Conservation (phyloP, 2,888 invertebrate genomes). For the Cantharis rufa region DNA sequence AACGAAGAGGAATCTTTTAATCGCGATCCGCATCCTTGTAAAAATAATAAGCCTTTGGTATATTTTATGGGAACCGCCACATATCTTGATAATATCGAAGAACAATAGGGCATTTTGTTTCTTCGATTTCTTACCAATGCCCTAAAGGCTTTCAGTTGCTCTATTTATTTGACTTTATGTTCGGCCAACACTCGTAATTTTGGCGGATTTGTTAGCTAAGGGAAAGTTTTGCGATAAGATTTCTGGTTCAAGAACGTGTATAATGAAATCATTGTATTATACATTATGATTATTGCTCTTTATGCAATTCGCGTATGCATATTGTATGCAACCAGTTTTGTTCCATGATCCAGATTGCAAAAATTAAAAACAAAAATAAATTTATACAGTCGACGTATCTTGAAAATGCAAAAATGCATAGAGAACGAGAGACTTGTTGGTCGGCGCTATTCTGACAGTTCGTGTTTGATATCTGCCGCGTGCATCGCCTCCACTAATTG, state of each 20-base stretch:
- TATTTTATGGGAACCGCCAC: slow-evolving; percentile 44
- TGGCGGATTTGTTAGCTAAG: slow-evolving; percentile 43
- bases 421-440: slow-evolving; percentile 29
- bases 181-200: slow-evolving; percentile 42
- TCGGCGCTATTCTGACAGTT: slow-evolving; percentile 46
- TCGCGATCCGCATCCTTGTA: slow-evolving; percentile 44
- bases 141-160: slow-evolving; percentile 33
- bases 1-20: slow-evolving; percentile 51
- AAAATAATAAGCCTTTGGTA: slow-evolving; percentile 48
- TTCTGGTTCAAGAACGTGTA: slow-evolving; percentile 43
- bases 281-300: slow-evolving; percentile 25
- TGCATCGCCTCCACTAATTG: slow-evolving; percentile 49
- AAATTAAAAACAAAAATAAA: slow-evolving; percentile 2
- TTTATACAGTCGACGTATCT: slow-evolving; percentile 5
- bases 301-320: slow-evolving; percentile 14
- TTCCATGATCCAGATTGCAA: slow-evolving; percentile 11
- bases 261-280: slow-evolving; percentile 36
- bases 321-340: not conserved
- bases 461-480: slow-evolving; percentile 47
- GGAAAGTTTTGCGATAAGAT: slow-evolving; percentile 45
- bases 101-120: slow-evolving; percentile 47
- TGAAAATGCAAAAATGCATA: slow-evolving; percentile 11
- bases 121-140: slow-evolving; percentile 39
- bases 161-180: slow-evolving; percentile 40
- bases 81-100: slow-evolving; percentile 44